Conservation (phyloP, 2,113 vertebrate genomes). For the Lanius collurio region DNA sequence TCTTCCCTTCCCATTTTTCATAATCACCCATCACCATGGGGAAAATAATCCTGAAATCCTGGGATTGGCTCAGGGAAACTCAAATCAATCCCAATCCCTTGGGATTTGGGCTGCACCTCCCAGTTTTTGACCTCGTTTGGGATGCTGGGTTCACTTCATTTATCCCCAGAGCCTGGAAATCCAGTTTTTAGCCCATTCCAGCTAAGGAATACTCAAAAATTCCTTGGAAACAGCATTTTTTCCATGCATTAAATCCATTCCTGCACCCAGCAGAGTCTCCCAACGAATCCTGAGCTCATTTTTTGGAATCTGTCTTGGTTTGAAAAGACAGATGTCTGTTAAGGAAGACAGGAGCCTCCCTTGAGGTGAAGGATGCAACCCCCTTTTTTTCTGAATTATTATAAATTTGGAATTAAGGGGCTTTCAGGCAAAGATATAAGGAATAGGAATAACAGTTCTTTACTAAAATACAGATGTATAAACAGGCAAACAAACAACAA, state of each 20-base stretch:
- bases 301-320: no score
- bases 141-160: not conserved
- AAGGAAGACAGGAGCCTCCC: no score
- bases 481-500: no score
- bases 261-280: not conserved
- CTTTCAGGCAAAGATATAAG: no score
- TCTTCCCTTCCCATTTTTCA: not conserved
- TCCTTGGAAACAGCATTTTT: not conserved
- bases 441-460: no score
- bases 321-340: no score
- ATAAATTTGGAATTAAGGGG: no score
- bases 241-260: not conserved
- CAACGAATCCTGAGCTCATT: not conserved
- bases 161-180: not conserved
- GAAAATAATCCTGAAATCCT: not conserved
- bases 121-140: rapidly evolving
- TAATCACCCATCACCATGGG: rapidly evolving
- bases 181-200: not conserved
- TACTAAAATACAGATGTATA: no score
- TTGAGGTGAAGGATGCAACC: no score
- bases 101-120: not conserved
- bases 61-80: not conserved
- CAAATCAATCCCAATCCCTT: not conserved
- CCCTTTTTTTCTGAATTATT: no score
- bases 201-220: not conserved